Conservation (phyloP, 2,888 invertebrate genomes). For the Loripinus fragilis region DNA sequence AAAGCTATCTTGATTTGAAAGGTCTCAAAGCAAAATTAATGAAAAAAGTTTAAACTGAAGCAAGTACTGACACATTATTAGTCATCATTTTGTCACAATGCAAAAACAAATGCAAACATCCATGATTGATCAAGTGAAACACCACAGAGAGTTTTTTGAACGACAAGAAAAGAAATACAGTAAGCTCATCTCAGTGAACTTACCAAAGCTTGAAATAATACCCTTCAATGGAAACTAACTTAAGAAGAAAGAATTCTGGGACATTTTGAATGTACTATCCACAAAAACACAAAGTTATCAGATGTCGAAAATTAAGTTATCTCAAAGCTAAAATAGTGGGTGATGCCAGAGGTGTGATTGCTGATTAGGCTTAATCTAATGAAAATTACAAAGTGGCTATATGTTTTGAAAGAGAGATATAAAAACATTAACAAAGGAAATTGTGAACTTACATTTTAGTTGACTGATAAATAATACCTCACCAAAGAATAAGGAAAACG, state of each 20-base stretch:
- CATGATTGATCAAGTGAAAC: neutral
- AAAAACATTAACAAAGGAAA: no score
- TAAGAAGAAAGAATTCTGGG: slow-evolving; percentile 33
- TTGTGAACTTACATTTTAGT: no score
- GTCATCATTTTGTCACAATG: no score
- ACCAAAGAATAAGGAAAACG: no score
- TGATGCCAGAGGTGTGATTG: slow-evolving; percentile 26
- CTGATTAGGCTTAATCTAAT: slow-evolving; percentile 27
- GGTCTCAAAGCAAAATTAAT: neutral
- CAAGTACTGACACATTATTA: neutral
- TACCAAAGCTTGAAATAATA: neutral
- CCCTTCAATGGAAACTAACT: neutral
- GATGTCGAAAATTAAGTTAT: slow-evolving; percentile 22
- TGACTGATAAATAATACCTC: no score
- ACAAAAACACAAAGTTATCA: neutral
- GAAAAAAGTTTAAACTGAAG: neutral
- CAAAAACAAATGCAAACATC: neutral
- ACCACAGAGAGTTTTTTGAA: neutral
- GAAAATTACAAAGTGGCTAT: slow-evolving; percentile 32
- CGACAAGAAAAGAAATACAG: neutral
- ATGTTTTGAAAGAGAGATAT: neutral
- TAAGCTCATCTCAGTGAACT: neutral
- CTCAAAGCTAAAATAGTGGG: slow-evolving; percentile 6
- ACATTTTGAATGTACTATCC: slow-evolving; percentile 25
- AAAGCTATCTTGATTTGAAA: neutral